Evolutionary conservation across 2,797 vertebrate species (phyloP), one percentile per base, ranked within the genome.

Genomic region (Gila robusta): DNA sequence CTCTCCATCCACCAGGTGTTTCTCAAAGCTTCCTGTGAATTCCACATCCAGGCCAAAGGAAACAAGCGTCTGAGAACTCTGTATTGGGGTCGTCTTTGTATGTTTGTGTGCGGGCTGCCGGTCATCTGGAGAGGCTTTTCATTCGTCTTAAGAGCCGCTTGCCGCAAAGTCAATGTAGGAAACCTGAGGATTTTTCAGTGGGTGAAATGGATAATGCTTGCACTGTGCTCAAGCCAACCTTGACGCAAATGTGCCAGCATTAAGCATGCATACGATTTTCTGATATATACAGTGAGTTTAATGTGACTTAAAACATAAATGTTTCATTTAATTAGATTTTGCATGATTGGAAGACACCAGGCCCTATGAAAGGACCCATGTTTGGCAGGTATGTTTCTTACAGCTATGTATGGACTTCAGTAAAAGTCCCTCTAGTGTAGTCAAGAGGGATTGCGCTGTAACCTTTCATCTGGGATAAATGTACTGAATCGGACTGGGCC

Each of bases 1-100:
- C 44, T 23, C 56, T 76, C 44, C 59, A 21, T 87, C 73, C 72
- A 87, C 89, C 89, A 89, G 89, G 87, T 89, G 89, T 90, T 90
- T 64, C 67, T 49, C 73, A 79, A 66, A 78, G 32, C 77, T 87
- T 89, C 81, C 87, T 87, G 86, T 87, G 71, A 76, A 79, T 86
- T 89, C 86, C 67, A 49, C 77, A 39, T 66, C 37, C 66, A 64
- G 82, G 79, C 85, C 64, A 87, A 88, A 87, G 79, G 70, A 83
- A 85, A 87, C 87, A 80, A 52, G 81, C 16, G 0, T 84, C 52
- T 71, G 70, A 77, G 64, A 49, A 49, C 66, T 49, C 14, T 66
- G 54, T 37, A 19, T 74, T 83, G 83, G 71, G 70, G 49, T 56
- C 52, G 41, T 69, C 26, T 74, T 83, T 84, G 56, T 74, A 41